A percentile compares a stretch with the other conserved stretches of the same genome.
Evolutionary conservation across 2,888 invertebrate genomes (phyloP).

Genomic region (Salpingus planirostris): DNA sequence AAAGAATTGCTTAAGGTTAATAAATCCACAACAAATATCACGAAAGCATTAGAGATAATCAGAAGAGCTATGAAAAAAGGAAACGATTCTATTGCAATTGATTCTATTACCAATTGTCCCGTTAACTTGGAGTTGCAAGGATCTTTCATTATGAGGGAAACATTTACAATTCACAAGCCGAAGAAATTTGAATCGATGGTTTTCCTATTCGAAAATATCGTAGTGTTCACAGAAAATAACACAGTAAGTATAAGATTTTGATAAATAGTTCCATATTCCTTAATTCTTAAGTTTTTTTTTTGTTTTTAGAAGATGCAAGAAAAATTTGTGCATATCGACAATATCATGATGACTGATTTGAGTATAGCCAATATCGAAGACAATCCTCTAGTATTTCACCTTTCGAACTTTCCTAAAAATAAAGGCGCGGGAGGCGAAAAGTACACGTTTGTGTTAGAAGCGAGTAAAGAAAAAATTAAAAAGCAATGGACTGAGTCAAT

Average conservation of each 20-base stretch:
- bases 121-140: constrained; percentile 34
- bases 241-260: too few relatives aligned
- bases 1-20: constrained; percentile 38
- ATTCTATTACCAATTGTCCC: constrained; percentile 34
- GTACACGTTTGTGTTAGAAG: constrained; percentile 27
- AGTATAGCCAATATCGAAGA: constrained; percentile 29
- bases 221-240: constrained; percentile 29
- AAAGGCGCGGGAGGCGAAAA: constrained; percentile 16
- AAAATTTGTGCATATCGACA: constrained; percentile 26
- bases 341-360: constrained; percentile 31
- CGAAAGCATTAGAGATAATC: constrained; percentile 29
- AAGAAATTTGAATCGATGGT: constrained; percentile 30
- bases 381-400: constrained; percentile 25
- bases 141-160: constrained; percentile 31
- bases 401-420: constrained; percentile 26
- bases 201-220: constrained; percentile 33
- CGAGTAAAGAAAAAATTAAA: constrained; percentile 28
- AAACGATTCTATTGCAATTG: constrained; percentile 36
- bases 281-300: constrained; percentile 1
- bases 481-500: constrained; percentile 30
- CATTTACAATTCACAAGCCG: constrained; percentile 30
- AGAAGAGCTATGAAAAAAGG: constrained; percentile 32
- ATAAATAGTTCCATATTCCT: too few relatives aligned
- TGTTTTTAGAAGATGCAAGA: constrained; percentile 25
- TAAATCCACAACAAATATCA: constrained; percentile 12